These are phyloP conservation scores for Kryphioiulus occultus DNA, from an alignment of 2,888 invertebrate genomes.

Conservation along the genomic window DNA sequence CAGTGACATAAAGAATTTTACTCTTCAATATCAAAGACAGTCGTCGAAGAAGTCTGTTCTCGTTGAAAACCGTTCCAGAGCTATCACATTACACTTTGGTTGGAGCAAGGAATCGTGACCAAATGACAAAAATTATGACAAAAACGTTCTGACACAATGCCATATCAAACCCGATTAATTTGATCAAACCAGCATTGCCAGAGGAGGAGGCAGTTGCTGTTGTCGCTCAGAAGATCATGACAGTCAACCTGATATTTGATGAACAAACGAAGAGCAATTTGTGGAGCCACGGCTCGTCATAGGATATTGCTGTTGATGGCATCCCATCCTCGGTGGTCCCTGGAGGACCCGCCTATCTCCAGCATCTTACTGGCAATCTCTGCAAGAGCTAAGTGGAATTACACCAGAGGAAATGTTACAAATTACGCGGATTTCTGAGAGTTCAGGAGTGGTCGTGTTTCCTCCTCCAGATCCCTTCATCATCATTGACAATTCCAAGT, in stretches of 20 bases:
- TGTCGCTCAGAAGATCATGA: background rate
- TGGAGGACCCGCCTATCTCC: background rate
- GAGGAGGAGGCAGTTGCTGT: background rate
- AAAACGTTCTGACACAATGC: background rate
- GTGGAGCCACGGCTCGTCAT: background rate
- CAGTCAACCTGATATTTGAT: background rate
- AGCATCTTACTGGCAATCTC: background rate
- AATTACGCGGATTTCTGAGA: background rate
- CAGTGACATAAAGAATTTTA: background rate
- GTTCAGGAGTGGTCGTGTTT: background rate
- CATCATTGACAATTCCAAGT: background rate
- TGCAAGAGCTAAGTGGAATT: background rate
- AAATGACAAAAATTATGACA: background rate
- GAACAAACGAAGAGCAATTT: background rate
- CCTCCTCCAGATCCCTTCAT: background rate
- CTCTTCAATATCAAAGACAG: background rate
- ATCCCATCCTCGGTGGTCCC: background rate
- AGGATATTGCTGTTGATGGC: background rate
- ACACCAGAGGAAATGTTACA: background rate
- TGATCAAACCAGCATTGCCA: background rate
- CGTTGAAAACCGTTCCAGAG: background rate
- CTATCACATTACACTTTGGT: background rate
- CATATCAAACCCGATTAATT: background rate
- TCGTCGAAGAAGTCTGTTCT: background rate
- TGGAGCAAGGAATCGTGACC: background rate